Base-by-base conservation (phyloP, 2,888 invertebrate genomes). In the Habrosyne pyritoides region DNA sequence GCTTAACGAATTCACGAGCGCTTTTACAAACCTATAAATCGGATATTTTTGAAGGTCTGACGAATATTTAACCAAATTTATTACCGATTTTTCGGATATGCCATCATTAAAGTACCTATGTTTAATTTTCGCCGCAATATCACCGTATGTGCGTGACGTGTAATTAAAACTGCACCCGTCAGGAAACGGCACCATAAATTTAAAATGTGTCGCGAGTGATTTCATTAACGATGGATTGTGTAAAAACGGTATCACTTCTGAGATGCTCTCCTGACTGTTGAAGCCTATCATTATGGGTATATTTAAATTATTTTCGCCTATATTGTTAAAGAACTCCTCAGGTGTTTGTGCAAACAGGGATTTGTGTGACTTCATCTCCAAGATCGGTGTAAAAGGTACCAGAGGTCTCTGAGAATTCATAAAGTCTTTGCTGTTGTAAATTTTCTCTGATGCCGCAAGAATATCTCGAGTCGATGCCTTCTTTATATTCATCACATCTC, bases 271-370 rank as follows among this genome's bases (percentile, higher is more conserved):
- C 73, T 89, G 84, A 21, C 89, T 92, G 57, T 88, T 93, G 56
- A 89, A 93, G 42, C 93, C 93, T n/a, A 92, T 81, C 49, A 94
- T 71, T 46, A 93, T 78, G 10, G 92, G 89, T 57, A 89, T 84
- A 33, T 64, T 69, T 4, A 64, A 57, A 24, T 69, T 58, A 22
- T 64, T 59, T 14, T 56, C 59, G 52, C 60, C 54, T 7, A 57
- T 33, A 7, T 58, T 61, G n/a, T 62, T 61, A 36, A 73, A 70
- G 53, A 80, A 71, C 10, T 82, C 65, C 8, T 75, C 65, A 2
- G 83, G 79, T 10, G 61, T 59, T 33, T 62, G 68, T 2, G 62
- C 71, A 36, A 91, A 51, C 47, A 91, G 61, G 0, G 89, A 81
- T 12, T 61, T 67, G 24, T 75, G 82, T 2, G 81, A 76, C 55